Evolutionary conservation across 2,113 vertebrate genomes (phyloP).

Genomic region (Pholis gunnellus): DNA sequence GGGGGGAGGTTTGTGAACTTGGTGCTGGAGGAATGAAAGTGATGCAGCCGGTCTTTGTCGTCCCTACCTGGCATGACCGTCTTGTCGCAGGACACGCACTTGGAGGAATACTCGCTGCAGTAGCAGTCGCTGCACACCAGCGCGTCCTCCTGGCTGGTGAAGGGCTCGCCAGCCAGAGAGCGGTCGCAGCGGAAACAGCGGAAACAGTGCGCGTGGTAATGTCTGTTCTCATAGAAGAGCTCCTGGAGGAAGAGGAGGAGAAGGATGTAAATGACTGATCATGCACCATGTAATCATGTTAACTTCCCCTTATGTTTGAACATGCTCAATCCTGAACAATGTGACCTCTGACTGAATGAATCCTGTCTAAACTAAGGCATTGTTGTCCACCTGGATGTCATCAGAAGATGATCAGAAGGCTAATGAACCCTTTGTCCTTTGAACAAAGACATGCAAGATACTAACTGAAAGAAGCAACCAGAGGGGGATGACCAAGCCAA

Average conservation of each 20-base stretch:
- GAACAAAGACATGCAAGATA: background rate
- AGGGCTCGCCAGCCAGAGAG: constrained; percentile 92
- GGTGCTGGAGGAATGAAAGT: background rate
- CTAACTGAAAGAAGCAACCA: background rate
- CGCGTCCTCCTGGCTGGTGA: constrained; percentile 91
- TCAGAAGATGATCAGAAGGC: background rate
- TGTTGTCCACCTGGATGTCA: background rate
- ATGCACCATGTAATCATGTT: background rate
- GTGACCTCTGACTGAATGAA: background rate
- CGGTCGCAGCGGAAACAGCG: constrained; percentile 93
- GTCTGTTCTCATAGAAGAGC: constrained; percentile 92
- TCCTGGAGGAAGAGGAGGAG: constrained; percentile 82
- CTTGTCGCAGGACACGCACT: constrained; percentile 92
- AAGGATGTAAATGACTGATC: background rate
- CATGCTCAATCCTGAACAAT: background rate
- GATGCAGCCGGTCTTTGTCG: background rate
- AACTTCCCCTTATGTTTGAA: background rate
- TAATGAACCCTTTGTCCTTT: background rate
- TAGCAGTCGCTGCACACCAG: constrained; percentile 96
- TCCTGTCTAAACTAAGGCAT: background rate
- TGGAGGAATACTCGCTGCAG: constrained; percentile 94
- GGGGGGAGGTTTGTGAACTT: background rate
- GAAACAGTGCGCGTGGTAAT: constrained; percentile 95
- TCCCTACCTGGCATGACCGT: constrained; percentile 93
- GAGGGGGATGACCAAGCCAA: background rate